These are phyloP conservation scores for Margarornis squamiger DNA, from an alignment of 2,797 vertebrate species.

Conservation along the genomic window DNA sequence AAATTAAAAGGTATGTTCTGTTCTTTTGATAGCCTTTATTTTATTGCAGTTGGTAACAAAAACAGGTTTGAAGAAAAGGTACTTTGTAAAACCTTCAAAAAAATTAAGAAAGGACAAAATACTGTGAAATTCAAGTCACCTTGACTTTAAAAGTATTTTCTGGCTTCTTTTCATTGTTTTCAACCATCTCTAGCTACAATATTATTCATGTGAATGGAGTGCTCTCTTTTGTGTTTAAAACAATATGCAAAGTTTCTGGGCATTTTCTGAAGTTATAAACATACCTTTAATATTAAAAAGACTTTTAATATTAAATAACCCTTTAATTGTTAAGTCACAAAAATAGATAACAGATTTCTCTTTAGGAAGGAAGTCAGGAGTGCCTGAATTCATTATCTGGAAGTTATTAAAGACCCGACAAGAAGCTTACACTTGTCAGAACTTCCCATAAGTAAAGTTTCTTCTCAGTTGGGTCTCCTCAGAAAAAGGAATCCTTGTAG, in stretches of 20 bases:
- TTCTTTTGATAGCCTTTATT: not conserved
- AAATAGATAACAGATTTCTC: constrained; percentile 10
- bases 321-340: constrained; percentile 9
- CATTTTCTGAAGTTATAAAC: not conserved
- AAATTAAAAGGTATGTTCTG: not conserved
- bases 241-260: not conserved
- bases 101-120: not conserved
- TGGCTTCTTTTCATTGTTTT: not conserved
- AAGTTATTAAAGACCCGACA: not conserved
- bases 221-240: not conserved
- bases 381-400: not conserved
- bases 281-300: not conserved
- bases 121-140: not conserved
- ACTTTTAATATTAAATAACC: not conserved
- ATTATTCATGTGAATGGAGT: not conserved
- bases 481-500: not conserved
- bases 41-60: not conserved
- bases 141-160: not conserved
- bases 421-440: not conserved
- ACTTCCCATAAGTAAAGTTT: not conserved
- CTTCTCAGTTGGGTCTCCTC: not conserved
- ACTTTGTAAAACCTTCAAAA: not conserved
- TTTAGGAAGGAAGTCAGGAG: not conserved
- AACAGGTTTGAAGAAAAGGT: not conserved
- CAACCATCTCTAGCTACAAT: not conserved